Evolutionary conservation across 2,888 invertebrate species (phyloP).

Genomic region (Cheilosia variabilis): DNA sequence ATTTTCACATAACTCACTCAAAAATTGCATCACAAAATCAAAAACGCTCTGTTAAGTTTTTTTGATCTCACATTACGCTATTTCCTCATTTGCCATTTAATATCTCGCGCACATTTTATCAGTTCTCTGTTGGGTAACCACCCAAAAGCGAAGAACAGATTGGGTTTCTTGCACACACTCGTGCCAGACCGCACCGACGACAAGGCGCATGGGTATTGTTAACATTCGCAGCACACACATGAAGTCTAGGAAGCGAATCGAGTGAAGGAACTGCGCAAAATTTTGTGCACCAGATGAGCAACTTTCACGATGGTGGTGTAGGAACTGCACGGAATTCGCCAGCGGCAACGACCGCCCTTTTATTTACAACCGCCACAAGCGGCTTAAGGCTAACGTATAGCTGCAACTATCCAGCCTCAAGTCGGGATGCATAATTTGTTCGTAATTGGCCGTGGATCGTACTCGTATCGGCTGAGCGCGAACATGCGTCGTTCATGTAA

Average conservation of each 20-base stretch:
- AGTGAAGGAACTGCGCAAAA: constrained; percentile 10
- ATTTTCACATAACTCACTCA: not conserved
- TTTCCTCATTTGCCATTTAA: constrained; percentile 70
- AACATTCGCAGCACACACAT: constrained; percentile 23
- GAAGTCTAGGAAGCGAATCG: constrained; percentile 56
- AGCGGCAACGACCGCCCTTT: constrained; percentile 43
- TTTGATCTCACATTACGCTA: constrained; percentile 51
- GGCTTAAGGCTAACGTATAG: not conserved
- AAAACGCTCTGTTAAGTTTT: constrained; percentile 30
- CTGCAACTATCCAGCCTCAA: not conserved
- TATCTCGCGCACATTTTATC: constrained; percentile 16
- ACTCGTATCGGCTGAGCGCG: constrained; percentile 9
- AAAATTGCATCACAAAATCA: constrained; percentile 11
- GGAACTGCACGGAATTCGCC: constrained; percentile 5
- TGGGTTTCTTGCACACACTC: constrained; percentile 48
- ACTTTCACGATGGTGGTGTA: constrained; percentile 56
- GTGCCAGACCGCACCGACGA: constrained; percentile 16
- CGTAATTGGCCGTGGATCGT: constrained; percentile 34
- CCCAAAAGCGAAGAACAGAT: constrained; percentile 56
- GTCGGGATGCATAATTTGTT: constrained; percentile 44
- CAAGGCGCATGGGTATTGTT: constrained; percentile 10
- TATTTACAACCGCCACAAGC: constrained; percentile 25
- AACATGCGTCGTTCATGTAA: constrained; percentile 24
- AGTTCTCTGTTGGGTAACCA: constrained; percentile 28
- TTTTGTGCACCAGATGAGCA: constrained; percentile 51